Conservation (phyloP, 1,140 invertebrate species). For the Brachionus manjavacas region DNA sequence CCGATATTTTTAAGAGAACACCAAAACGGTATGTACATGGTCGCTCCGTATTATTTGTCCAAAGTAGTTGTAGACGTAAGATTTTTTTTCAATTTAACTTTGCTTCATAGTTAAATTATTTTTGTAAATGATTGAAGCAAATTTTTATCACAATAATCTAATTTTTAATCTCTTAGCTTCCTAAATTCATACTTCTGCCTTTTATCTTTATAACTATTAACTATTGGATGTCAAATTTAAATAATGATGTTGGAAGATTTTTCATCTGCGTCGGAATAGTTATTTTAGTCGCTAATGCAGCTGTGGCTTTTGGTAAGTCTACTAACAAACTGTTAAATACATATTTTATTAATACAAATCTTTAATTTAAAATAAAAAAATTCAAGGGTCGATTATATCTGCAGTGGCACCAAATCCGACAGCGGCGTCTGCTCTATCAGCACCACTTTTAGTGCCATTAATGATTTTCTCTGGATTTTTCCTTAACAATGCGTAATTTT, state of each 20-base stretch:
- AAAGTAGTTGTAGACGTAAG: conserved; percentile 29
- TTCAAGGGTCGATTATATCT: conserved; percentile 4
- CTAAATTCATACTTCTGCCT: conserved; percentile 24
- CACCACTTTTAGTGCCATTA: conserved; percentile 22
- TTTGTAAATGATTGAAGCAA: neutral
- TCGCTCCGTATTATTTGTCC: neutral
- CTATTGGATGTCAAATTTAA: conserved; percentile 39
- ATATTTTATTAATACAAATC: neutral
- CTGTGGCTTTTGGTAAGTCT: conserved; percentile 4
- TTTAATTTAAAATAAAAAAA: neutral
- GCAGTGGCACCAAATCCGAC: neutral
- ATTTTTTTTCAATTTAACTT: neutral
- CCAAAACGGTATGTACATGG: conserved; percentile 21
- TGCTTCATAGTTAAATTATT: no score
- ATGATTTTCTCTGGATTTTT: conserved; percentile 42
- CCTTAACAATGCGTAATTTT: conserved; percentile 30
- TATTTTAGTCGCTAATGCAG: neutral
- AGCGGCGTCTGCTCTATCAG: neutral
- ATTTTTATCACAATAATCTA: neutral
- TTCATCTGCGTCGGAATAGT: neutral
- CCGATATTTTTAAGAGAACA: conserved; percentile 8
- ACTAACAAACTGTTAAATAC: neutral
- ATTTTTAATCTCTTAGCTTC: neutral
- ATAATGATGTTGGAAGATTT: conserved; percentile 19
- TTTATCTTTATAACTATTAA: conserved; percentile 64